Evolutionary conservation across 2,888 invertebrate genomes (phyloP), one percentile per base, ranked within the genome.

Genomic region (Eudasyphora cyanicolor): DNA sequence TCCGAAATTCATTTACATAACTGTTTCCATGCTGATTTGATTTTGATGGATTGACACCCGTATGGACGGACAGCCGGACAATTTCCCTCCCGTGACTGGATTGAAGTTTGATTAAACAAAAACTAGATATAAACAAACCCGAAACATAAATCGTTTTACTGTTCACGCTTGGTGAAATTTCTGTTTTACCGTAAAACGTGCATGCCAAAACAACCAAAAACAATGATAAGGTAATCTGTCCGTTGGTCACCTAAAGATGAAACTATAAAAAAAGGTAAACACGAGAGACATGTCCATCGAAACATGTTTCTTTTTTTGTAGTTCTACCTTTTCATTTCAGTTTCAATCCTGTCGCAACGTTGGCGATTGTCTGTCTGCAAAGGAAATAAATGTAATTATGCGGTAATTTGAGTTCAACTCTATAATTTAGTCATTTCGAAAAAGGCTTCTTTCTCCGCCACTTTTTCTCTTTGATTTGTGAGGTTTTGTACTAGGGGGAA

Each of bases 301-400:
- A 27, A 57, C 57, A 57, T 27, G 57, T 57, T 57, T 45, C 27
- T 27, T 24, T 14, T 57, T 57, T 45, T 45, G 14, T 38, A n/a
- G 1, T 45, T n/a, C n/a, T 45, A n/a, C 45, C 45, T 45, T n/a
- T 51, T 51, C 51, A 21, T 51, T 51, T 51, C 7, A 21, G 14
- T 57, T 2, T 27, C 24, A 4, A 12, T 57, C 14, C 27, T 57
- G 57, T 27, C 27, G n/a, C 38, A 12, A 8, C 38, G 27, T 57
- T 12, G 10, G 21, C 51, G 21, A 21, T 5, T 14, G 12, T 45
- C 14, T 8, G 19, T 57, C n/a, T 77, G 45, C 57, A 71, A 75
- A 81, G 76, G 75, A 81, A 84, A 81, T 75, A 38, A 32, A 76
- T 67, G 73, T 84, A 76, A 79, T 54, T 78, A 51, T 69, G 42